These are phyloP conservation scores for Ceyx margarethae DNA, from an alignment of 2,113 vertebrate genomes.

Conservation along the genomic window DNA sequence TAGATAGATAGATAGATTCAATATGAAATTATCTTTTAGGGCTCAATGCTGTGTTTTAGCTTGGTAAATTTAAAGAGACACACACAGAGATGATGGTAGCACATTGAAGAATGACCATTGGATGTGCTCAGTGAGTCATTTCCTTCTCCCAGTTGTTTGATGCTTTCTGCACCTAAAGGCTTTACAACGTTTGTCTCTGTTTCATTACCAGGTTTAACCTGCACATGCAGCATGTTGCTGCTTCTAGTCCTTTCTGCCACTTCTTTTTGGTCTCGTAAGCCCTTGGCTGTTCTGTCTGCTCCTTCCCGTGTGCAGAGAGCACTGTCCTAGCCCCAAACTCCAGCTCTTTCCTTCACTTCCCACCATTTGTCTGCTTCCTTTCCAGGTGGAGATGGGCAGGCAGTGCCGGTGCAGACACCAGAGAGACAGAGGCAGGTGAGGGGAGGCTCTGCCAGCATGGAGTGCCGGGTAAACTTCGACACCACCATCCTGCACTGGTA, in stretches of 20 bases:
- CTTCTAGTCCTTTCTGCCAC: background rate
- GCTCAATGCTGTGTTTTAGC: background rate
- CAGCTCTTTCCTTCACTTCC: background rate
- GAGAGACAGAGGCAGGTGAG: fast-evolving
- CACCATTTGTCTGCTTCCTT: background rate
- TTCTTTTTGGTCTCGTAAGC: background rate
- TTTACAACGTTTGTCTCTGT: no score
- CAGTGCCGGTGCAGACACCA: background rate
- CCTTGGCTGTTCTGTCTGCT: no score
- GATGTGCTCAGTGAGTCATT: background rate
- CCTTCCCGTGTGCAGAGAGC: fast-evolving
- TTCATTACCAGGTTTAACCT: background rate
- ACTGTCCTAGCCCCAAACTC: background rate
- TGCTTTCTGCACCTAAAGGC: background rate
- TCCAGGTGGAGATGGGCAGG: background rate
- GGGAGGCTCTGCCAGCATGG: background rate
- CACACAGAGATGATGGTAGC: no score
- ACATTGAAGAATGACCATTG: background rate
- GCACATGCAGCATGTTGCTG: background rate
- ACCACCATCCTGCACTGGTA: fast-evolving
- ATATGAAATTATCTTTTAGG: background rate
- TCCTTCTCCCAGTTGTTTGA: background rate
- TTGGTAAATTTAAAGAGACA: background rate
- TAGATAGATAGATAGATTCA: background rate
- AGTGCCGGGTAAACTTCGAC: fast-evolving